phyloP scores from a whole-genome alignment of 2,113 vertebrate genomes.

The Cebidichthys violaceus region DNA sequence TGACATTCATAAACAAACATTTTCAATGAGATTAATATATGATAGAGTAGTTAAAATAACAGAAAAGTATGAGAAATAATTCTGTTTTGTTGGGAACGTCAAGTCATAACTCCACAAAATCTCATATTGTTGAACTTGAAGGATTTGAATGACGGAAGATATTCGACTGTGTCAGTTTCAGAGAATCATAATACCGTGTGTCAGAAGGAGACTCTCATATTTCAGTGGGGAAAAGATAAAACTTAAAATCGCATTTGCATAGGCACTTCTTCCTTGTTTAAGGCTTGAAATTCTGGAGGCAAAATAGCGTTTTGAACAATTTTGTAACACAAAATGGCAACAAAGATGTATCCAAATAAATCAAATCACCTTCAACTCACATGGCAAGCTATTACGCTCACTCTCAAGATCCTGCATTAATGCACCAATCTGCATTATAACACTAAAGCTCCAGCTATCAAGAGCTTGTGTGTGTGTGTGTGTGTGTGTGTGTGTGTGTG shows the following conservation, averaged over 20 bases:
- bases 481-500: conserved; percentile 15
- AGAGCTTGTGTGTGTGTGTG: conserved; percentile 6
- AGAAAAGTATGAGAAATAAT: conserved; percentile 3
- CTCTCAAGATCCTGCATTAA: conserved; percentile 61
- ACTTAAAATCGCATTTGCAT: conserved; percentile 8
- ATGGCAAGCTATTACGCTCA: conserved; percentile 53
- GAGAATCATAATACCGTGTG: background rate
- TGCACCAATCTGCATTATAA: conserved; percentile 72
- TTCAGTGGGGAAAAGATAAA: conserved; percentile 8
- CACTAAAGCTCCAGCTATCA: conserved; percentile 67
- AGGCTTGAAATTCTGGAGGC: conserved; percentile 1
- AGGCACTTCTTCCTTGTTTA: background rate
- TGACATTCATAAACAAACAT: background rate
- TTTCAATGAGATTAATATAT: background rate
- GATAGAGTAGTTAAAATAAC: background rate
- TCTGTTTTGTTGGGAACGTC: conserved; percentile 17
- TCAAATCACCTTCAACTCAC: conserved; percentile 46
- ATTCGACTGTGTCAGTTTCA: conserved; percentile 10
- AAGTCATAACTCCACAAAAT: conserved; percentile 42
- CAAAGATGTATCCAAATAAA: conserved; percentile 53
- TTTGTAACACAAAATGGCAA: conserved; percentile 26
- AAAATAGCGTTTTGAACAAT: conserved; percentile 34
- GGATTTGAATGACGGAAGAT: conserved; percentile 27
- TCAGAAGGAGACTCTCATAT: conserved; percentile 1
- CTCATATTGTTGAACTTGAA: conserved; percentile 30